Base-by-base conservation (phyloP, 2,797 vertebrate genomes). In the Myotis pilosus region DNA sequence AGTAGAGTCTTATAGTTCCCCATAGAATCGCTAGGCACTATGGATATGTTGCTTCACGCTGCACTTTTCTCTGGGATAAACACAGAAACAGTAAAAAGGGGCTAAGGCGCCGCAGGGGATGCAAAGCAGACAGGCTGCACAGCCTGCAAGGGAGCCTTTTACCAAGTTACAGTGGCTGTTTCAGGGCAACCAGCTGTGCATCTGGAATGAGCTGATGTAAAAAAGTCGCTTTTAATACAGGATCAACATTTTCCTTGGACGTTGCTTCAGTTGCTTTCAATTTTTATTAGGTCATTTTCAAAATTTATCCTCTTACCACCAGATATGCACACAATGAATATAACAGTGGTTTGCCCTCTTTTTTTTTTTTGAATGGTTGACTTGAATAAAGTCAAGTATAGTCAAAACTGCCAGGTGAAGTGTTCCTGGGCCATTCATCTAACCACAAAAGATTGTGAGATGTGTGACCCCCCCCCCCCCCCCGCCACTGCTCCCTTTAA, bases 21-120 rank as follows among this genome's bases (percentile, higher is more conserved):
- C 94, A n/a, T 12, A 87, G 89, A 95, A 91, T 95, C 0, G 30
- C 38, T 87, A 84, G 92, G 17, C 19, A 5, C 30, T 55, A 2
- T 11, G 87, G 93, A 92, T 71, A 44, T 71, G 87, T 83, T 95
- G 92, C 81, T 93, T 62, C 71, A 95, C 60, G 91, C 60, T 83
- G 55, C 6, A 41, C 86, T 97, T 98, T 98, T 97, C 94, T 83
- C 97, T 96, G 85, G 93, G 82, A 97, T 96, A 98, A 98, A 97
- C 64, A 97, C 17, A 28, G 62, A 97, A 97, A 98, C 92, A 95
- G 94, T 97, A 97, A 98, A 98, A 97, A 87, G 87, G 91, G 92
- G 84, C 82, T 97, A 96, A 96, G 92, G 22, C 93, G 84, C 96
- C 93, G n/a, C 92, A 96, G 97, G 97, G 95, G 95, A 97, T 22